Conservation (phyloP, 1,140 invertebrate species). For the Asbolus verrucosus region DNA sequence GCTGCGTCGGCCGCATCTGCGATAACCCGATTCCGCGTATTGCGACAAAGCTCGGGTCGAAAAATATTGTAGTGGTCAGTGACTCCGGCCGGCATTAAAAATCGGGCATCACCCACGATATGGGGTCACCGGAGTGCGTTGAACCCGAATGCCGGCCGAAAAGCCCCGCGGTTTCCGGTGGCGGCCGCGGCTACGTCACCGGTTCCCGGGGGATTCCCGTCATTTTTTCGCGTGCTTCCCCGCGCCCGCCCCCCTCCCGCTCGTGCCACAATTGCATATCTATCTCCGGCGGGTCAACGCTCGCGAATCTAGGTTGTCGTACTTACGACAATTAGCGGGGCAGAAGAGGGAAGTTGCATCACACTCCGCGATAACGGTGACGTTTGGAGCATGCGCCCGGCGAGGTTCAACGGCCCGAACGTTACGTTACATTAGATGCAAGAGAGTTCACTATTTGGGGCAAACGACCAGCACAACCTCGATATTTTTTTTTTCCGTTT, state of each 20-base stretch:
- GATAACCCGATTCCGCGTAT: slow-evolving; percentile 31
- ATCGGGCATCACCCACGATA: slow-evolving; percentile 46
- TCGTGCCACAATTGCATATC: slow-evolving; percentile 5
- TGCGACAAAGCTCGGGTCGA: slow-evolving; percentile 34
- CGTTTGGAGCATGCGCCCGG: slow-evolving; percentile 52
- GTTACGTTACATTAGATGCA: slow-evolving; percentile 25
- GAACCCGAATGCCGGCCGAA: slow-evolving; percentile 45
- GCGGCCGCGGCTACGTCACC: too few species aligned
- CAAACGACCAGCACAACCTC: slow-evolving; percentile 50
- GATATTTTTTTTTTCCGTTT: slow-evolving; percentile 43
- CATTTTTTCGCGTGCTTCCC: too few species aligned
- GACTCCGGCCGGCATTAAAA: slow-evolving; percentile 34
- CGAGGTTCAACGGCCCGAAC: slow-evolving; percentile 51
- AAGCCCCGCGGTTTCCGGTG: too few species aligned
- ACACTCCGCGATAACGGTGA: slow-evolving; percentile 52
- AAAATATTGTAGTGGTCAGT: slow-evolving; percentile 48
- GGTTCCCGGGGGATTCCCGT: too few species aligned
- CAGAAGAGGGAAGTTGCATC: slow-evolving; percentile 41
- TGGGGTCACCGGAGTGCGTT: slow-evolving; percentile 53
- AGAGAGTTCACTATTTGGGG: slow-evolving; percentile 55
- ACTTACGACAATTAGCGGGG: slow-evolving; percentile 53
- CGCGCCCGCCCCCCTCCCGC: too few species aligned
- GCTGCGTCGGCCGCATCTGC: too few species aligned
- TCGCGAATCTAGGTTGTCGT: slow-evolving; percentile 59
- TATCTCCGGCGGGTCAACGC: slow-evolving; percentile 51